A percentile compares a stretch with the other conserved stretches of the same genome.
Conservation (phyloP, 2,888 invertebrate genomes). For the Drosophila sordidapex region DNA sequence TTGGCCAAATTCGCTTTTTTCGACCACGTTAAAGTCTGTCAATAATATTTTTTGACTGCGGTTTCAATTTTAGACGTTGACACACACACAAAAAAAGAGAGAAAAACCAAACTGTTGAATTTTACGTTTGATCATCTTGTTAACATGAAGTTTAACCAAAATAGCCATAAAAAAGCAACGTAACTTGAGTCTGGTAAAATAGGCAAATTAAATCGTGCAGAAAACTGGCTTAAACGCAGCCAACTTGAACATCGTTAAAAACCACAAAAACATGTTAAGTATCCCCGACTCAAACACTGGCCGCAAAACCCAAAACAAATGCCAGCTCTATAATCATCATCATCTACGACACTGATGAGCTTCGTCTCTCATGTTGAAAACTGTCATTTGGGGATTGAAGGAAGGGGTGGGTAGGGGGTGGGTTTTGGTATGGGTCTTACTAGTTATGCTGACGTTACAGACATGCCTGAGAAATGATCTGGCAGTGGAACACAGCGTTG, state of each 20-base stretch:
- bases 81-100: background rate
- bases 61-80: background rate
- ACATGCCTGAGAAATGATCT: slow-evolving; percentile 54
- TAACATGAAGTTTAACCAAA: slow-evolving; percentile 23
- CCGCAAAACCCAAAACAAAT: slow-evolving; percentile 51
- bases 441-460: slow-evolving; percentile 36
- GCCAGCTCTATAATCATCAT: slow-evolving; percentile 35
- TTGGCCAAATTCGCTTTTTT: slow-evolving; percentile 2
- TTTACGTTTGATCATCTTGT: slow-evolving; percentile 12
- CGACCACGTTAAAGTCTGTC: slow-evolving; percentile 13
- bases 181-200: slow-evolving; percentile 18
- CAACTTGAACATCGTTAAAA: slow-evolving; percentile 57
- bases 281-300: slow-evolving; percentile 26
- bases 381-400: slow-evolving; percentile 49
- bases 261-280: slow-evolving; percentile 54
- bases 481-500: slow-evolving; percentile 31
- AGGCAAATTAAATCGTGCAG: slow-evolving; percentile 65
- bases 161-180: slow-evolving; percentile 12
- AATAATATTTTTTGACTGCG: slow-evolving; percentile 9
- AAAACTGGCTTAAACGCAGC: slow-evolving; percentile 63
- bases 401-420: background rate
- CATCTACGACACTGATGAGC: slow-evolving; percentile 53
- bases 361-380: slow-evolving; percentile 42
- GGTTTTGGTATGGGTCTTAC: background rate
- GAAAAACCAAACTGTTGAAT: background rate